Percentiles rank a stretch among this genome's conserved stretches.
Conservation (phyloP, 1,140 invertebrate species). For the Bradysia coprophila region DNA sequence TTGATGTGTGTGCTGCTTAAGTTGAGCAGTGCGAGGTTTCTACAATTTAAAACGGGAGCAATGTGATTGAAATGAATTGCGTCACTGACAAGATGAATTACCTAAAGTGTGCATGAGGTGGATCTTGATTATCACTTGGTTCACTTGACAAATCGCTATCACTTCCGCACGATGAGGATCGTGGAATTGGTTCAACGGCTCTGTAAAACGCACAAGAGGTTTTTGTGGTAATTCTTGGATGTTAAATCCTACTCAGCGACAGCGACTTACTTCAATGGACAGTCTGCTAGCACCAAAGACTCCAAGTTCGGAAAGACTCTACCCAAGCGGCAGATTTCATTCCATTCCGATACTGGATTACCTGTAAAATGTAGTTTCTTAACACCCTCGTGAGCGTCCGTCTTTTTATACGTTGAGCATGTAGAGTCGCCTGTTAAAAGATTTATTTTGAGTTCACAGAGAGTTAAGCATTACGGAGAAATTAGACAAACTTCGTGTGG, state of each 20-base stretch:
- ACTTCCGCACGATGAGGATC: conserved; percentile 7
- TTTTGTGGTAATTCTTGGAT: too few relatives aligned
- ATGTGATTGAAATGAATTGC: too few relatives aligned
- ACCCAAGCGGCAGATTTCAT: conserved; percentile 65
- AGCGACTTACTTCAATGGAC: conserved; percentile 37
- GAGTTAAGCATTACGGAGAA: too few relatives aligned
- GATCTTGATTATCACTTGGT: conserved; percentile 9
- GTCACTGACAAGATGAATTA: too few relatives aligned
- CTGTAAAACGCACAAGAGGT: too few relatives aligned
- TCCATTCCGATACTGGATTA: conserved; percentile 65
- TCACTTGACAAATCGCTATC: conserved; percentile 4
- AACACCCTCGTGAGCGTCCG: conserved; percentile 35
- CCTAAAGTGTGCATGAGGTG: conserved; percentile 28
- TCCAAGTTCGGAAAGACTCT: conserved; percentile 68
- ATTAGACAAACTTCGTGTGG: background rate
- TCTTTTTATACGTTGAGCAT: conserved; percentile 14
- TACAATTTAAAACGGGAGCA: conserved; percentile 27
- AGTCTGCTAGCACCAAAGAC: conserved; percentile 69
- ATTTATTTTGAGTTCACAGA: too few relatives aligned
- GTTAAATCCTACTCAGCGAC: too few relatives aligned
- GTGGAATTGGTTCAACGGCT: conserved; percentile 8
- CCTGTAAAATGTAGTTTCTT: conserved; percentile 66
- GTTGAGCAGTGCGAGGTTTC: conserved; percentile 57
- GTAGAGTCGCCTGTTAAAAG: background rate
- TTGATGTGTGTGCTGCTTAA: conserved; percentile 64